Percentiles rank a stretch among this genome's conserved stretches.
Evolutionary conservation across 2,797 vertebrate species (phyloP).

Genomic region (Tauraco hartlaubi): DNA sequence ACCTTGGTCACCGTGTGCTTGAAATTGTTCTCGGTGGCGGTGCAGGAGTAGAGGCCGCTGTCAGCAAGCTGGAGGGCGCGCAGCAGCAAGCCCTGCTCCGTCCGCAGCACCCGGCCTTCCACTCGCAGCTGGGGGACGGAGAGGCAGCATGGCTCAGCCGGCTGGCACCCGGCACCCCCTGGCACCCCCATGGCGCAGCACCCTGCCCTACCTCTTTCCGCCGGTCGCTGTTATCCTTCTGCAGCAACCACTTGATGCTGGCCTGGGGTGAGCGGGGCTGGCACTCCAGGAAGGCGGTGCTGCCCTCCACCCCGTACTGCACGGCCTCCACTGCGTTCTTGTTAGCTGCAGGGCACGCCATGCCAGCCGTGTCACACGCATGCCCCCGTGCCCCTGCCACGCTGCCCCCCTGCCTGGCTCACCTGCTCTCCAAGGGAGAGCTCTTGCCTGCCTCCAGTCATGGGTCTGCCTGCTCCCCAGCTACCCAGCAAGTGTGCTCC

Average conservation of each 20-base stretch:
- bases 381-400: fast-evolving
- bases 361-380: fast-evolving
- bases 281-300: slow-evolving; percentile 96
- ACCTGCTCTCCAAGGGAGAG: neutral
- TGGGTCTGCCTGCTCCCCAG: neutral
- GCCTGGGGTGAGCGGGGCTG: slow-evolving; percentile 96
- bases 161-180: fast-evolving
- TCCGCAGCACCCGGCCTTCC: slow-evolving; percentile 92
- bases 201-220: slow-evolving; percentile 90
- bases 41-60: slow-evolving; percentile 94
- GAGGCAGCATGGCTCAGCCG: neutral
- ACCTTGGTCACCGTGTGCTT: slow-evolving; percentile 93
- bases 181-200: fast-evolving
- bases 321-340: slow-evolving; percentile 92
- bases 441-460: neutral
- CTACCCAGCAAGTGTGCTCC: neutral
- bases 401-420: neutral
- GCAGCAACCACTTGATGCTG: slow-evolving; percentile 95
- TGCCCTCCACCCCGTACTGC: slow-evolving; percentile 96
- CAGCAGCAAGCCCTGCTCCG: slow-evolving; percentile 93
- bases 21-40: slow-evolving; percentile 98
- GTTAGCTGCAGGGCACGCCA: slow-evolving; percentile 82
- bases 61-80: slow-evolving; percentile 92
- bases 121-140: slow-evolving; percentile 78
- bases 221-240: slow-evolving; percentile 95